phyloP scores from a whole-genome alignment of 2,888 invertebrate genomes.

The Noctua janthina region DNA sequence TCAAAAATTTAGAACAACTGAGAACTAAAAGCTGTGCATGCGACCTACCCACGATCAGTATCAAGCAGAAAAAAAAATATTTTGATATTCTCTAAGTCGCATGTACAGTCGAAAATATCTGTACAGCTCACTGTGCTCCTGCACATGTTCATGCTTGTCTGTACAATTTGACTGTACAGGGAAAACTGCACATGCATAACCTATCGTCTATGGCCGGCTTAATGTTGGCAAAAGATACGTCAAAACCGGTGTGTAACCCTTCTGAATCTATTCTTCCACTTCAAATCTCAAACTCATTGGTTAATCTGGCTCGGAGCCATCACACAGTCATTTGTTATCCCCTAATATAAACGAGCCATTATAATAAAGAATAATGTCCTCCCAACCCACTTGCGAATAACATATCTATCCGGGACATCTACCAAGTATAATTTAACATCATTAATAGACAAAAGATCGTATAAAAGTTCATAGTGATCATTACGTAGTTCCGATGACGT shows the following conservation, averaged over 20 bases:
- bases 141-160: not conserved
- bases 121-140: not conserved
- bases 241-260: not conserved
- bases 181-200: not conserved
- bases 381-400: slow-evolving; percentile 58
- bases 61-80: no score
- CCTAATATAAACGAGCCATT: slow-evolving; percentile 54
- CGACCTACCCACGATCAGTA: no score
- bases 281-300: slow-evolving; percentile 27
- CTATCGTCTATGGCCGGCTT: not conserved
- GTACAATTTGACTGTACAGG: not conserved
- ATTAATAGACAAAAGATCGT: slow-evolving; percentile 60
- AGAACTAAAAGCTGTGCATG: not conserved
- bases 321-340: slow-evolving; percentile 46
- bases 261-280: not conserved
- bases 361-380: slow-evolving; percentile 54
- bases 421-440: slow-evolving; percentile 51
- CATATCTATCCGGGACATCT: slow-evolving; percentile 59
- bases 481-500: slow-evolving; percentile 79
- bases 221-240: not conserved
- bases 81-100: not conserved
- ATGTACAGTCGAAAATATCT: not conserved
- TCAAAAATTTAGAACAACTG: not conserved
- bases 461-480: slow-evolving; percentile 65
- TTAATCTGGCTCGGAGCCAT: slow-evolving; percentile 31